Base-by-base conservation (phyloP, 2,888 invertebrate species). In the Anarsia innoxiella region DNA sequence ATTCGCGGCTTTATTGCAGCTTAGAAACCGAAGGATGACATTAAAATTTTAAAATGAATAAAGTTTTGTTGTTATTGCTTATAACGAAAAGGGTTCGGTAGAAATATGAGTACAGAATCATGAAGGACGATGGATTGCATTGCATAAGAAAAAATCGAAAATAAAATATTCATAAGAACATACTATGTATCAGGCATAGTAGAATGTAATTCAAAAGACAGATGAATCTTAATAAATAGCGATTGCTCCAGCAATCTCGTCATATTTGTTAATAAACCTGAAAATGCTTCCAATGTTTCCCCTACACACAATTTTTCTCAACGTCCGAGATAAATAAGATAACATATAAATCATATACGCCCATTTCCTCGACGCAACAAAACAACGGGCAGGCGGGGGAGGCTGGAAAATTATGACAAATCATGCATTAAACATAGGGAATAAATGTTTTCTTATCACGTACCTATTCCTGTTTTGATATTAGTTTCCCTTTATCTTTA, bases 391-490 rank as follows among this genome's bases (percentile, higher is more conserved):
- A 51, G 52, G 59, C 61, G 56, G 69, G 75, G 80, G 75, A 73
- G 70, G 75, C 67, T 71, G 76, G 75, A 67, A 76, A 84, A 84
- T 83, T 84, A 83, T 82, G 82, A 83, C 83, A 82, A 82, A 84
- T 83, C 83, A 83, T 84, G 83, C 83, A 84, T 84, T 84, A 84
- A 84, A 84, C 84, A 84, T 83, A 69, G 83, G 77, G 82, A 83
- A 84, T 84, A 83, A 84, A 84, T 84, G 84, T 84, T 84, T 83
- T 83, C 84, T 83, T 83, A 84, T 83, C 84, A 84, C 84, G 84
- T 83, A 75, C 79, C 82, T 83, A 82, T 77, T 80, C 75, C 75
- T 82, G 82, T 79, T 83, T 76, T 75, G 77, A 82, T 83, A 84
- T 84, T 83, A 83, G 83, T 83, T 83, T 79, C 74, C 73, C 78